phyloP scores from a whole-genome alignment of 64 coral and sea anemone genomes.

The Stylophora pistillata region DNA sequence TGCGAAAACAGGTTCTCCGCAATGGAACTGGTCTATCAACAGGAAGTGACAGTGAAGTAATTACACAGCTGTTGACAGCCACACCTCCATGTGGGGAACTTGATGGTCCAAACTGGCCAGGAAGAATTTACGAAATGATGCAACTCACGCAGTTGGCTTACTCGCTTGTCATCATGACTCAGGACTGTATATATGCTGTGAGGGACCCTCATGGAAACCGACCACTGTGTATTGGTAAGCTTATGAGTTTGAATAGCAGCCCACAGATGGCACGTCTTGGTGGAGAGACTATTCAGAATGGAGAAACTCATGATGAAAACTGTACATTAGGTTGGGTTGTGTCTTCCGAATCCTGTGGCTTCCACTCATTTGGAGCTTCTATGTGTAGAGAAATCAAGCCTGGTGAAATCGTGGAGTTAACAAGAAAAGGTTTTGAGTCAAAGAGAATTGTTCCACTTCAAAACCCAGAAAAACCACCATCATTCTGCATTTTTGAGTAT shows the following conservation, averaged over 20 bases:
- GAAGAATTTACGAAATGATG: slow-evolving; percentile 85
- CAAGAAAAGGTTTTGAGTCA: slow-evolving; percentile 69
- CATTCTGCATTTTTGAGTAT: slow-evolving; percentile 99
- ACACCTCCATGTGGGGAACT: slow-evolving; percentile 94
- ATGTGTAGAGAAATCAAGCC: slow-evolving; percentile 81
- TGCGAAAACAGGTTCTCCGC: slow-evolving; percentile 72
- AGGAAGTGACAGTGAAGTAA: slow-evolving; percentile 93
- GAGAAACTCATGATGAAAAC: slow-evolving; percentile 51
- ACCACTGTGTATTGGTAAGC: slow-evolving; percentile 87
- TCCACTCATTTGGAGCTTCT: slow-evolving; percentile 92
- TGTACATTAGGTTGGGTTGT: slow-evolving; percentile 74
- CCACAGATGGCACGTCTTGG: slow-evolving; percentile 20
- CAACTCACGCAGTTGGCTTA: slow-evolving; percentile 75
- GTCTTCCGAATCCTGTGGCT: slow-evolving; percentile 92
- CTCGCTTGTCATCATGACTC: slow-evolving; percentile 89
- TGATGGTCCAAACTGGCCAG: slow-evolving; percentile 88
- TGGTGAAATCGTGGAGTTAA: slow-evolving; percentile 91
- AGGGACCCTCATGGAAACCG: slow-evolving; percentile 94
- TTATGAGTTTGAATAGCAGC: slow-evolving; percentile 65
- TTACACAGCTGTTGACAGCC: slow-evolving; percentile 88
- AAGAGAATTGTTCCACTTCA: slow-evolving; percentile 57
- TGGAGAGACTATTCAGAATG: slow-evolving; percentile 28
- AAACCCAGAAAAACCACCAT: slow-evolving; percentile 43
- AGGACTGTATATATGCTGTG: slow-evolving; percentile 83
- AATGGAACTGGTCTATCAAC: slow-evolving; percentile 87